phyloP scores from a whole-genome alignment of 2,888 invertebrate genomes.

The Strigamia transsilvanica region DNA sequence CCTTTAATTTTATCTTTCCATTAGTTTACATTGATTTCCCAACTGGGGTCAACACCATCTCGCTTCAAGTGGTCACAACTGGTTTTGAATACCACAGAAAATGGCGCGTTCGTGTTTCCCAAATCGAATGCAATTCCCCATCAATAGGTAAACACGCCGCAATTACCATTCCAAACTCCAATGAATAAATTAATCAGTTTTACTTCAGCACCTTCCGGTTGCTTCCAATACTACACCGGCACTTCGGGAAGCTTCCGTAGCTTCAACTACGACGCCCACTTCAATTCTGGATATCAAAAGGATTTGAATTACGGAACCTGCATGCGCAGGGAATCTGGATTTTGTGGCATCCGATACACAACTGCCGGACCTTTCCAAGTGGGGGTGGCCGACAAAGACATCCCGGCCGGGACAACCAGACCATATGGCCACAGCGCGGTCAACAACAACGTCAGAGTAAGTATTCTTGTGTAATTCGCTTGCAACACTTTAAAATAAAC shows the following conservation, averaged over 20 bases:
- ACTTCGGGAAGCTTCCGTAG: conserved; percentile 58
- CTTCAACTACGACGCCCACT: conserved; percentile 59
- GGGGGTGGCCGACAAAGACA: conserved; percentile 52
- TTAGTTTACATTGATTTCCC: conserved; percentile 56
- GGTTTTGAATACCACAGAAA: conserved; percentile 55
- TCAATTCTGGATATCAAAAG: conserved; percentile 57
- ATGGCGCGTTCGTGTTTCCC: conserved; percentile 56
- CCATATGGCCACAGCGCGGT: not conserved
- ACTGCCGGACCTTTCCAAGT: conserved; percentile 55
- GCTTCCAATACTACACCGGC: conserved; percentile 59
- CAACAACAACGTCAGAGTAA: not conserved
- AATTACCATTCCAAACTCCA: not conserved
- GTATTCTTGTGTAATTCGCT: too few species aligned
- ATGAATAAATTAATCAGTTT: too few species aligned
- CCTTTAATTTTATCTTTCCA: not conserved
- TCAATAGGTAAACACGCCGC: conserved; percentile 54
- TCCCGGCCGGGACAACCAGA: not conserved
- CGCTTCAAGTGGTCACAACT: conserved; percentile 56
- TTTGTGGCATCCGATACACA: conserved; percentile 57
- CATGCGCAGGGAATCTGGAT: conserved; percentile 58
- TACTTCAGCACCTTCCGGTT: conserved; percentile 56
- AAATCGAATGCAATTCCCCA: conserved; percentile 57
- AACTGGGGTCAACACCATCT: conserved; percentile 57
- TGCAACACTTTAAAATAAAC: too few species aligned
- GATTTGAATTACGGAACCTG: conserved; percentile 59